These are phyloP conservation scores for Adelges cooleyi DNA, from an alignment of 1,140 invertebrate species.

Conservation along the genomic window DNA sequence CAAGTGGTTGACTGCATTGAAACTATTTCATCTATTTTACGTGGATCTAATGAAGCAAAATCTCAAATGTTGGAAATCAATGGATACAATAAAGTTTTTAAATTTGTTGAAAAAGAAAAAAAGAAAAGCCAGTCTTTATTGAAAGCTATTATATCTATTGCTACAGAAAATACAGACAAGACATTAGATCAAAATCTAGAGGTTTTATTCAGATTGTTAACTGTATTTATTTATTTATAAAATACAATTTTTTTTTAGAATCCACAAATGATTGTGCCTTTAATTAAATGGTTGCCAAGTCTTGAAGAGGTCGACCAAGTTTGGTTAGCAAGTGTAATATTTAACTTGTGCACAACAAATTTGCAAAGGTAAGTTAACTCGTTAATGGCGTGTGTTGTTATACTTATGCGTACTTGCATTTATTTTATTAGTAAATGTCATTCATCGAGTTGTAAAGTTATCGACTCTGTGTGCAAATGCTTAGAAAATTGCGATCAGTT, in stretches of 20 bases:
- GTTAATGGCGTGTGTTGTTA: neutral
- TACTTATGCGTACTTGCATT: neutral
- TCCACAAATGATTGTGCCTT: conserved; percentile 23
- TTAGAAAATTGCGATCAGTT: conserved; percentile 25
- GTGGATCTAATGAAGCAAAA: conserved; percentile 23
- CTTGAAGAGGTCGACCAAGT: conserved; percentile 27
- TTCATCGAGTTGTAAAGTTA: conserved; percentile 38
- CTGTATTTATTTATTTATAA: neutral
- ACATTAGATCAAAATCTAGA: conserved; percentile 23
- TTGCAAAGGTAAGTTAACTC: conserved; percentile 21
- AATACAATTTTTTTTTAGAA: conserved; percentile 23
- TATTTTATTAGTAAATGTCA: conserved; percentile 38
- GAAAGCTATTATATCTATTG: conserved; percentile 38
- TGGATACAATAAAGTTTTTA: conserved; percentile 37
- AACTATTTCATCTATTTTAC: conserved; percentile 32
- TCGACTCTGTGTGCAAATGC: conserved; percentile 38
- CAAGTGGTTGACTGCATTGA: conserved; percentile 35
- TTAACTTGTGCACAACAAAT: conserved; percentile 29
- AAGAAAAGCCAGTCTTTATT: conserved; percentile 37
- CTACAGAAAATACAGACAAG: conserved; percentile 36
- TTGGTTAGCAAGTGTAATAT: conserved; percentile 28
- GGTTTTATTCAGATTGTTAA: conserved; percentile 27
- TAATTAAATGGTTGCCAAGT: conserved; percentile 26
- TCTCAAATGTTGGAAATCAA: conserved; percentile 30
- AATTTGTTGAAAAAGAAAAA: conserved; percentile 36